Conservation (phyloP, 2,797 vertebrate genomes). For the Microchirus variegatus region DNA sequence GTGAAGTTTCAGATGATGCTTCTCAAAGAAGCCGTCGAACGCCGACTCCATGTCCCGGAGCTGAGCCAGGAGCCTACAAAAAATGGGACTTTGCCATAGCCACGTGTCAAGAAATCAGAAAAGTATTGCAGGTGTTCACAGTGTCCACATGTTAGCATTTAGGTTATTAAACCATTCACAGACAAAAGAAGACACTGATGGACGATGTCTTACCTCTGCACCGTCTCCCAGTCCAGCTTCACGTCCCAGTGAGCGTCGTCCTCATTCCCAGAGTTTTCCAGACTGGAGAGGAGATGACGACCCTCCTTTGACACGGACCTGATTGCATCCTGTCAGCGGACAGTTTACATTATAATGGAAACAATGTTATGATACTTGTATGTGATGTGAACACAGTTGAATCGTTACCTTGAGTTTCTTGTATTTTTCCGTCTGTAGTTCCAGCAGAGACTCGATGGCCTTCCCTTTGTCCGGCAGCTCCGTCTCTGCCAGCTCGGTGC, state of each 20-base stretch:
- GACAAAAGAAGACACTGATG: not conserved
- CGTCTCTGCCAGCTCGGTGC: slow-evolving; percentile 91
- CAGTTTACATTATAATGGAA: not conserved
- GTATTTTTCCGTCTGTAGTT: slow-evolving; percentile 89
- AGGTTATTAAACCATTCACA: too few relatives aligned
- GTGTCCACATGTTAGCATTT: not conserved
- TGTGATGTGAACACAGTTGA: not conserved
- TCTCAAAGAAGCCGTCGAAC: slow-evolving; percentile 98
- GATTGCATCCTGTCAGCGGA: slow-evolving; percentile 87
- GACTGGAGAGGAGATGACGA: slow-evolving; percentile 86
- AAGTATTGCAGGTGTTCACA: not conserved
- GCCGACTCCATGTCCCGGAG: slow-evolving; percentile 95
- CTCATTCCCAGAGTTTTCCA: slow-evolving; percentile 84
- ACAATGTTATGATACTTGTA: not conserved
- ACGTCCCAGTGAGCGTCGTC: slow-evolving; percentile 80
- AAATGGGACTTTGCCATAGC: not conserved
- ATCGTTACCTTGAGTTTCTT: slow-evolving; percentile 88
- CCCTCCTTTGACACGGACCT: slow-evolving; percentile 92
- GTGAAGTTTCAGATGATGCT: slow-evolving; percentile 94
- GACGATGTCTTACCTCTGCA: slow-evolving; percentile 84
- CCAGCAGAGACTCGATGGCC: slow-evolving; percentile 86
- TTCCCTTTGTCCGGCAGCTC: slow-evolving; percentile 87
- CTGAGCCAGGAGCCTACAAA: slow-evolving; percentile 89
- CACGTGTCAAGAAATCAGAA: not conserved
- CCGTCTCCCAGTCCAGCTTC: slow-evolving; percentile 91